A percentile compares a stretch with the other conserved stretches of the same genome.
phyloP scores from a whole-genome alignment of 2,113 vertebrate genomes.

The Vulpes lagopus region DNA sequence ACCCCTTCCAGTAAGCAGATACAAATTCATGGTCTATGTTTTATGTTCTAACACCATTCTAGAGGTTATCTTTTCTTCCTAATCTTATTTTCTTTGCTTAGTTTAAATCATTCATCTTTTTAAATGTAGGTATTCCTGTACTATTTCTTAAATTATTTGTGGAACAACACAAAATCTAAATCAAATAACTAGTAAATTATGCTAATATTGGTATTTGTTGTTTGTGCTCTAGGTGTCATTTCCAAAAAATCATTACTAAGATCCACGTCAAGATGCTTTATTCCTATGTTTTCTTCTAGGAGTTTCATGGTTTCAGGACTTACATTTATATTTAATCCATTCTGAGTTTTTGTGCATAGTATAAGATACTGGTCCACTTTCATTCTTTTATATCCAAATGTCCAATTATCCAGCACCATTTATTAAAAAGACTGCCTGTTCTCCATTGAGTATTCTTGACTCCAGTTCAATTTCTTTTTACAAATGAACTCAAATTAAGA shows the following conservation, averaged over 20 bases:
- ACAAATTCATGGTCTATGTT: neutral
- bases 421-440: neutral
- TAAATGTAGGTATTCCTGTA: neutral
- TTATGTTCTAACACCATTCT: neutral
- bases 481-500: constrained; percentile 60
- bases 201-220: neutral
- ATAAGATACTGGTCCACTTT: neutral
- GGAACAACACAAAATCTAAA: constrained; percentile 10
- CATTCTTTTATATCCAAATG: neutral
- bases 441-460: neutral
- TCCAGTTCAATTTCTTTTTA: constrained; percentile 65
- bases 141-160: constrained; percentile 56
- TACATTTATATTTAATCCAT: neutral
- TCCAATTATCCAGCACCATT: neutral
- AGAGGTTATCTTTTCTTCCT: neutral
- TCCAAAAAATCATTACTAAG: neutral
- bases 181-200: constrained; percentile 23
- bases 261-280: neutral
- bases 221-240: neutral
- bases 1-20: neutral
- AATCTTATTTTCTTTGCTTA: constrained; percentile 29
- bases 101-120: constrained; percentile 45
- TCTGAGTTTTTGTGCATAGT: neutral
- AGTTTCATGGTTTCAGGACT: neutral
- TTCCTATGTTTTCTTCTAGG: neutral